Base-by-base conservation (phyloP, 1,140 invertebrate species). In the Trichonephila clavipes region DNA sequence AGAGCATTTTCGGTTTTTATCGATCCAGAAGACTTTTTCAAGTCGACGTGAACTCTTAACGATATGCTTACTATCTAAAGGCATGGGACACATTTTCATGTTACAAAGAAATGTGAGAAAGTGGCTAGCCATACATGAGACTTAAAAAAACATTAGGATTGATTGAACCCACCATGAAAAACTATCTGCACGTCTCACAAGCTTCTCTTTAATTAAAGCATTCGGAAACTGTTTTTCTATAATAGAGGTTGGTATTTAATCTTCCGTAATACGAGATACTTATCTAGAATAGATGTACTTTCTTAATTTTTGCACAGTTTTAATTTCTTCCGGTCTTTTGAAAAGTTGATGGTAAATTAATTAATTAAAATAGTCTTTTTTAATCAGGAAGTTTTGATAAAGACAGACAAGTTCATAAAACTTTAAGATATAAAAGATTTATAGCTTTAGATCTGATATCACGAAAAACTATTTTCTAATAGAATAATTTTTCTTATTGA, bases 1-100 rank as follows among this genome's bases (percentile, higher is more conserved):
- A 16, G 72, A 77, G 34, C 72, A 77, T 77, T 77, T 51, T 77
- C 72, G 16, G 28, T 18, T 77, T 10, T 77, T 77, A 77, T 77
- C 28, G 72, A 77, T 77, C 18, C 34, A 19, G 4, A 40, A 34
- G 14, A 18, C 28, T 40, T 40, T 40, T 40, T 4, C 28, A 1
- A 34, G 12, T 77, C 72, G 7, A 77, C 34, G 72, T 18, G 7
- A 77, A 77, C 72, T 77, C 72, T 40, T 77, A 34, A 77, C 28
- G 6, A 12, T n/a, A n/a, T 10, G n/a, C 12, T 24, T 34, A 77
- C 4, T 34, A 14, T 28, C 72, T 77, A 19, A 77, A 77, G 72
- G 28, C 16, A 77, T 6, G 14, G 18, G 24, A 40, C 34, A 14
- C 7, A 28, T 77, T 77, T 40, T 24, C 28, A 77, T 77, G 21